Conservation (phyloP, 2,113 vertebrate genomes). For the Dromas ardeola region DNA sequence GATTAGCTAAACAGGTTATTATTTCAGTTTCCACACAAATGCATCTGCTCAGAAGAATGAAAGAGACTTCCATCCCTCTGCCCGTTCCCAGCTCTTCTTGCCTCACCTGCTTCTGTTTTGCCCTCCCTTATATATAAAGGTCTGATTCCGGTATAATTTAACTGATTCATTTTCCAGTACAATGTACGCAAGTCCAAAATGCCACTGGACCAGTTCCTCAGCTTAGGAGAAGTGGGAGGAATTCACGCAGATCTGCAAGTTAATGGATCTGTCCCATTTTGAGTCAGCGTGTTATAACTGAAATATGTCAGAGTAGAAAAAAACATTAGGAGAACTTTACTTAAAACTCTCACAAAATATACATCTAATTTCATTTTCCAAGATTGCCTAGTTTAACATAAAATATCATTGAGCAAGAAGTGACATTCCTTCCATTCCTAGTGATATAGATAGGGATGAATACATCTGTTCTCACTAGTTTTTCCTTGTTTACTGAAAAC, state of each 20-base stretch:
- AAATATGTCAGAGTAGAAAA: not conserved
- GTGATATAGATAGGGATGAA: not conserved
- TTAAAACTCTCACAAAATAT: not conserved
- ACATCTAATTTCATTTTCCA: not conserved
- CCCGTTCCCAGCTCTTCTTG: not conserved
- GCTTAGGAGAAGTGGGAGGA: not conserved
- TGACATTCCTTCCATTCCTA: not conserved
- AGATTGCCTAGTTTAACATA: not conserved
- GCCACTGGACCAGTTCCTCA: not conserved
- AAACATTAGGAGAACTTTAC: not conserved
- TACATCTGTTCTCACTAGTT: not conserved
- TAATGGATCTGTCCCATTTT: not conserved
- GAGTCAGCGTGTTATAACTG: not conserved
- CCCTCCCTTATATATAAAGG: not conserved
- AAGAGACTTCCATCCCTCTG: not conserved
- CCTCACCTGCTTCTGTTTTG: not conserved
- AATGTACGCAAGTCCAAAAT: not conserved
- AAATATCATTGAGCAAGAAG: not conserved
- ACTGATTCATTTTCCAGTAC: not conserved
- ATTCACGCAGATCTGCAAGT: rapidly evolving
- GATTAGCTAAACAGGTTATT: not conserved
- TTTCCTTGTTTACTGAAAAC: not conserved
- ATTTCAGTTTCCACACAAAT: not conserved
- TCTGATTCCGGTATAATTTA: not conserved
- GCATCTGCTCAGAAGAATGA: not conserved